Evolutionary conservation across 2,797 vertebrate genomes (phyloP), one percentile per base, ranked within the genome.

Genomic region (Vultur gryphus): DNA sequence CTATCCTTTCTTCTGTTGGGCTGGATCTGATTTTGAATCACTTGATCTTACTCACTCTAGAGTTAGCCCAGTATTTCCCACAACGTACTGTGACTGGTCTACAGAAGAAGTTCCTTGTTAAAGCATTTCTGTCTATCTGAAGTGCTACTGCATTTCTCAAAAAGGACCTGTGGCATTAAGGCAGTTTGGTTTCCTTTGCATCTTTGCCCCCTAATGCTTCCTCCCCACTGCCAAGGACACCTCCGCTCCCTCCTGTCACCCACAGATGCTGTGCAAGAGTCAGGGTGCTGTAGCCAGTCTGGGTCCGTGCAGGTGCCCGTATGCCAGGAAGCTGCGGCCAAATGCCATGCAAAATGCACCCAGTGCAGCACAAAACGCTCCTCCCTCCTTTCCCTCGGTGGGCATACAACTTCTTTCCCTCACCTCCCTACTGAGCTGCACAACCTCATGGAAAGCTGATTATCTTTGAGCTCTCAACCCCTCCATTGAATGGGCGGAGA

Each of bases 221-320:
- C 29, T 61, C 24, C 23, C 24, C 8, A 8, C 37, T 49, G 25
- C 14, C 37, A 84, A 49, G 46, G 44, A 26, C 28, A 49, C 31
- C 24, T 43, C 69, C 1, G 2, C 20, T 48, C 31, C 35, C 17
- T 54, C 28, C n/a, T 17, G 3, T 37, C 43, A 62, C 31, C 26
- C 49, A 43, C 0, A 0, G 43, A n/a, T 1, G 6, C 16, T 58
- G 37, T 26, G 12, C 39, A 29, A n/a, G 39, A n/a, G 16, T 33
- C 66, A 48, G 26, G 49, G 33, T 12, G 18, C 33, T 54, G 25
- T 17, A 70, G 35, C 21, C 41, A 37, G 29, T 33, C 43, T 19
- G n/a, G 29, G 17, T 80, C 62, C 2, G 0, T 13, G 15, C 23
- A 48, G n/a, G 25, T 67, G 28, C n/a, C 43, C 1, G 1, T 10